phyloP scores from a whole-genome alignment of 2,797 vertebrate genomes.

The Malurus leucopterus region DNA sequence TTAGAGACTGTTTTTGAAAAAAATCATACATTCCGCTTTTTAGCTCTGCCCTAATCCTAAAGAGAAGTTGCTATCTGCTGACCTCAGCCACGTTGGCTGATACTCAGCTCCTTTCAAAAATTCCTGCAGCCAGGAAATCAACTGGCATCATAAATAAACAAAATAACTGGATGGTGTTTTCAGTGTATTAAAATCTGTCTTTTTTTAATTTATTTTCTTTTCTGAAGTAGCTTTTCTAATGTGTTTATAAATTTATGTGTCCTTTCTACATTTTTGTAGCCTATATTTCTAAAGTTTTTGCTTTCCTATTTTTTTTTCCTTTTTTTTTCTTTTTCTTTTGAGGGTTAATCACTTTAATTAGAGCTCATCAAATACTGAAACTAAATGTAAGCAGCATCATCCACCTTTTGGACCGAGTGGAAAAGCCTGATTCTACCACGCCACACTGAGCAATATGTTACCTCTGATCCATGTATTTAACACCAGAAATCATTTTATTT shows the following conservation, averaged over 20 bases:
- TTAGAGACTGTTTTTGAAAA: neutral
- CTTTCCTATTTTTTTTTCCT: neutral
- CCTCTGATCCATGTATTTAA: neutral
- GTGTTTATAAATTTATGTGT: neutral
- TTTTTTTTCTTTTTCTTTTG: neutral
- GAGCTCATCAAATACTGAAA: neutral
- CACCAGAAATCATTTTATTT: neutral
- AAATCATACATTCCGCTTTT: neutral
- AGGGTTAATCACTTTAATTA: neutral
- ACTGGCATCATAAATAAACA: neutral
- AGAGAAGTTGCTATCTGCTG: neutral
- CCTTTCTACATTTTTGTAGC: neutral
- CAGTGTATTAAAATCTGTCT: neutral
- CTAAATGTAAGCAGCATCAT: neutral
- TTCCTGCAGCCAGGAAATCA: neutral
- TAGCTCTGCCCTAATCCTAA: neutral
- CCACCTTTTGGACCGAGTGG: neutral
- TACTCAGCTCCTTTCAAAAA: neutral
- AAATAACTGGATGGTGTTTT: neutral
- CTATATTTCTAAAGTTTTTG: neutral
- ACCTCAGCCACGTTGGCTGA: neutral
- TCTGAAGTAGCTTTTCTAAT: neutral
- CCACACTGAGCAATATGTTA: neutral
- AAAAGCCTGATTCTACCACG: accelerated
- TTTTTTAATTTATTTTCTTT: neutral